Evolutionary conservation across 2,888 invertebrate genomes (phyloP).

Genomic region (Lottia gigantea): DNA sequence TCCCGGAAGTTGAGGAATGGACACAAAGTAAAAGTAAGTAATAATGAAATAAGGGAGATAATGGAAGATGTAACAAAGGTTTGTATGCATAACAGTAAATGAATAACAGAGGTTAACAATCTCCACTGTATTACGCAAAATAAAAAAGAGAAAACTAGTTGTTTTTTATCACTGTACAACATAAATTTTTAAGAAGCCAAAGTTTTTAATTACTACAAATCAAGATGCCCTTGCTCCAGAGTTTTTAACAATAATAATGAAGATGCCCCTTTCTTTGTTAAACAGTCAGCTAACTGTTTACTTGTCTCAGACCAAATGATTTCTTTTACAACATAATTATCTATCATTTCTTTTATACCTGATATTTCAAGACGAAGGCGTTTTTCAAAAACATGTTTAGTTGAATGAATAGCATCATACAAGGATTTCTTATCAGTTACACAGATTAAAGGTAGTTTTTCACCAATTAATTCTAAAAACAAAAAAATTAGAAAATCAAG

Average conservation of each 20-base stretch:
- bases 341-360: conserved; percentile 3
- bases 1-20: no score
- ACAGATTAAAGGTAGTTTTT: background rate
- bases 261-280: background rate
- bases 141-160: background rate
- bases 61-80: no score
- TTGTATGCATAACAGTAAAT: no score
- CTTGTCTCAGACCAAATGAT: background rate
- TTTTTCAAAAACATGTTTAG: background rate
- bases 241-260: background rate
- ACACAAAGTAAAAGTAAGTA: no score
- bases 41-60: no score
- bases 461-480: background rate
- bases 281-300: background rate
- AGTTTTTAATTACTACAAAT: background rate
- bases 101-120: background rate
- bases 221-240: background rate
- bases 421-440: background rate
- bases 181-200: background rate
- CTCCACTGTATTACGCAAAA: background rate
- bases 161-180: background rate
- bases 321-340: background rate
- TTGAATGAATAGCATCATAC: conserved; percentile 7
- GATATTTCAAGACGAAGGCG: background rate
- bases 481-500: no score